Percentiles rank a stretch among this genome's conserved stretches.
Conservation (phyloP, 2,888 invertebrate genomes). For the Eubasilissa splendida region DNA sequence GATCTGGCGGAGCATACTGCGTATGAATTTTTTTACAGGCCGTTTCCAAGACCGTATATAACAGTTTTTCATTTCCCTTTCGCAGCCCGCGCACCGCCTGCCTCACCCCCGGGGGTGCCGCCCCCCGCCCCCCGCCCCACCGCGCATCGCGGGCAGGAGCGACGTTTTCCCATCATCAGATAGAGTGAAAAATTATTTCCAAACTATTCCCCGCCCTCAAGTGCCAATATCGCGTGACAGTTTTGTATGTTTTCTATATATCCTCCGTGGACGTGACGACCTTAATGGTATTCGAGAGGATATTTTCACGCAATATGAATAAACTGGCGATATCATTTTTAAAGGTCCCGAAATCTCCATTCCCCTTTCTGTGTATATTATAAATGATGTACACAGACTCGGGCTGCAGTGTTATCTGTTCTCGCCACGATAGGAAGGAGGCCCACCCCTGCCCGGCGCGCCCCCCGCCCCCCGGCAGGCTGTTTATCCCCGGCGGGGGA, state of each 20-base stretch:
- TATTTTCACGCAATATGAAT: slow-evolving; percentile 58
- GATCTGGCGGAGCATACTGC: slow-evolving; percentile 12
- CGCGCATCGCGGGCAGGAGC: slow-evolving; percentile 18
- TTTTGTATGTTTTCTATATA: slow-evolving; percentile 31
- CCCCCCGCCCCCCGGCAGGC: slow-evolving; percentile 36
- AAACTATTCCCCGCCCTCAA: slow-evolving; percentile 38
- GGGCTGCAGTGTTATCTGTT: slow-evolving; percentile 57
- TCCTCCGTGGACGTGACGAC: slow-evolving; percentile 30
- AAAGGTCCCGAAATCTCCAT: slow-evolving; percentile 57
- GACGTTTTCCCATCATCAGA: slow-evolving; percentile 35
- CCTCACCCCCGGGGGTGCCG: neutral
- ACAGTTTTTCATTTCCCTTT: slow-evolving; percentile 45
- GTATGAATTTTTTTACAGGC: slow-evolving; percentile 30
- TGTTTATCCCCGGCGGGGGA: slow-evolving; percentile 32
- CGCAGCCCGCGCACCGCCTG: neutral
- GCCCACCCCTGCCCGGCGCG: slow-evolving; percentile 41
- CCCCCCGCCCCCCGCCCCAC: slow-evolving; percentile 16
- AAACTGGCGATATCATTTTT: slow-evolving; percentile 57
- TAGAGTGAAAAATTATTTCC: slow-evolving; percentile 45
- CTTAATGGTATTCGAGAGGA: slow-evolving; percentile 44
- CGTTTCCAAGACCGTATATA: slow-evolving; percentile 37
- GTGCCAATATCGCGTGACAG: slow-evolving; percentile 46
- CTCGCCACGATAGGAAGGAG: slow-evolving; percentile 53
- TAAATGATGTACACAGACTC: slow-evolving; percentile 53
- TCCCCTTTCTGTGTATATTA: slow-evolving; percentile 50